Conservation (phyloP, 2,113 vertebrate genomes). For the Siniperca chuatsi region DNA sequence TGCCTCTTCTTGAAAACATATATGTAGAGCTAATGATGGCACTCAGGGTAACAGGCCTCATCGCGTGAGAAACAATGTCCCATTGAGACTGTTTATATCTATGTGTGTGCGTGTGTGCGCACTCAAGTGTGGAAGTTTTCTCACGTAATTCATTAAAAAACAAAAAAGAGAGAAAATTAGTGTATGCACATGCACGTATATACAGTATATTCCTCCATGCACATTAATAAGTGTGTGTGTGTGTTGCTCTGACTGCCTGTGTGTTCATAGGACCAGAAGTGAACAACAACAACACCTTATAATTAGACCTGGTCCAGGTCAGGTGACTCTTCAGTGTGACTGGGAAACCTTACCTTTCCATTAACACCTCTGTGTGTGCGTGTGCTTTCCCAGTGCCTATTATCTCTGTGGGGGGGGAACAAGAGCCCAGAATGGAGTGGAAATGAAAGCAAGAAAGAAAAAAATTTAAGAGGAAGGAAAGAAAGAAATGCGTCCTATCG, state of each 20-base stretch:
- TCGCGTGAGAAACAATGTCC: constrained; percentile 58
- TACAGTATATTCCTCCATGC: not conserved
- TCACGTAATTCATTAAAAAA: not conserved
- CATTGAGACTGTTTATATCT: constrained; percentile 53
- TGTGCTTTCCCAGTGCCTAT: constrained; percentile 13
- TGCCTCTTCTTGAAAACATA: constrained; percentile 35
- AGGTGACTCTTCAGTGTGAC: constrained; percentile 45
- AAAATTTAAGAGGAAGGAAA: not conserved
- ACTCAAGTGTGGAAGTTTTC: not conserved
- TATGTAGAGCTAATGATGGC: constrained; percentile 54
- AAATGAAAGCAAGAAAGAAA: constrained; percentile 9
- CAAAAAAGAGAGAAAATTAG: not conserved
- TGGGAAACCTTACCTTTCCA: constrained; percentile 55
- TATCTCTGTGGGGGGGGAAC: not conserved
- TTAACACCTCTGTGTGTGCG: constrained; percentile 53
- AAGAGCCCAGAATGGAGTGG: not conserved
- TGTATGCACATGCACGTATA: not conserved
- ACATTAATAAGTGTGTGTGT: constrained; percentile 1
- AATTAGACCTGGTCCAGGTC: constrained; percentile 58
- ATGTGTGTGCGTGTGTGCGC: not conserved
- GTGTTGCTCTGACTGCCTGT: not conserved
- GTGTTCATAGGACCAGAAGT: constrained; percentile 32
- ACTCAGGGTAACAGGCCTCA: constrained; percentile 36
- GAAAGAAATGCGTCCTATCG: constrained; percentile 26
- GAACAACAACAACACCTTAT: constrained; percentile 72